phyloP scores from a whole-genome alignment of 2,888 invertebrate genomes.

The Campoplex nolae region DNA sequence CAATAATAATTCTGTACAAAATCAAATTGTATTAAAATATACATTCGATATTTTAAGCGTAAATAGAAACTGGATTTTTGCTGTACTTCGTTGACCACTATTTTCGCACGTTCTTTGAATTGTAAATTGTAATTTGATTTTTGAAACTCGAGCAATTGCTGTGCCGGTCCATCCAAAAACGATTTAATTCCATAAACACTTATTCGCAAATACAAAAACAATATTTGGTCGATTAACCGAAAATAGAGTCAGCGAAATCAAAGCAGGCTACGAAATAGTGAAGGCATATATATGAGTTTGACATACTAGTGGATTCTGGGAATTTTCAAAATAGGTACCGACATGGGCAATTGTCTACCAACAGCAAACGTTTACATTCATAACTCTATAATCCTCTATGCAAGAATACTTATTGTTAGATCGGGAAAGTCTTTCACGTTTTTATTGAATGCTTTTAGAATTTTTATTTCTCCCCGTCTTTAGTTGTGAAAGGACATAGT shows the following conservation, averaged over 20 bases:
- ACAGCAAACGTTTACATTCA: background rate
- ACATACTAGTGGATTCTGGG: background rate
- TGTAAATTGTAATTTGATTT: slow-evolving; percentile 31
- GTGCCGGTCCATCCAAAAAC: slow-evolving; percentile 16
- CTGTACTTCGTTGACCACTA: slow-evolving; percentile 4
- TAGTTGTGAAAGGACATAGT: no score
- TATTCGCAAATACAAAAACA: slow-evolving; percentile 27
- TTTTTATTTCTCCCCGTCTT: no score
- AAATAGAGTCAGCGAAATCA: background rate
- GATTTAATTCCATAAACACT: background rate
- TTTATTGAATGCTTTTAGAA: no score
- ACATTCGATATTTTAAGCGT: slow-evolving; percentile 51
- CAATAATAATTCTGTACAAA: slow-evolving; percentile 9
- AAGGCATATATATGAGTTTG: slow-evolving; percentile 4
- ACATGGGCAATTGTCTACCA: background rate
- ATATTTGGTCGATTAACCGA: slow-evolving; percentile 1
- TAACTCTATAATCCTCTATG: background rate
- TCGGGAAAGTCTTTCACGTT: background rate
- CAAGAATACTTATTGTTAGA: background rate
- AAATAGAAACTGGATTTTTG: slow-evolving; percentile 53
- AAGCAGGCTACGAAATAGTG: background rate
- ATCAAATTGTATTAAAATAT: slow-evolving; percentile 42
- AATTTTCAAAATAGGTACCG: background rate
- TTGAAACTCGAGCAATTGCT: slow-evolving; percentile 17
- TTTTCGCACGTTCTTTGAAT: slow-evolving; percentile 16